Percentiles rank a stretch among this genome's conserved stretches.
Evolutionary conservation across 2,113 vertebrate species (phyloP).

Genomic region (Pavo muticus): DNA sequence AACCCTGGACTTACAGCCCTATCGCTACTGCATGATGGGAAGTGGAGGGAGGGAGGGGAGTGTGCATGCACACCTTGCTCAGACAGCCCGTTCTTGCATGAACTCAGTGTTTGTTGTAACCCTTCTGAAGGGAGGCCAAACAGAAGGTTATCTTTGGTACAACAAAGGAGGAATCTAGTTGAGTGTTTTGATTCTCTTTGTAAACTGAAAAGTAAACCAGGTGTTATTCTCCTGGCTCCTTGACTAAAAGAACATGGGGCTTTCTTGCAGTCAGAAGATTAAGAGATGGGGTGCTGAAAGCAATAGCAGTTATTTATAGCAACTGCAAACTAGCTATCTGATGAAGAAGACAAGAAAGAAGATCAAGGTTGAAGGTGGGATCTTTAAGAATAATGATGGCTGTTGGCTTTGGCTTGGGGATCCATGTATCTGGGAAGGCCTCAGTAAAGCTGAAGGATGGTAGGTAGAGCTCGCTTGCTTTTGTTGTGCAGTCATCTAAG

Average conservation of each 20-base stretch:
- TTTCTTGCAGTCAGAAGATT: background rate
- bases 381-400: background rate
- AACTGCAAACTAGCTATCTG: background rate
- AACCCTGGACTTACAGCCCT: slow-evolving; percentile 72
- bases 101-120: background rate
- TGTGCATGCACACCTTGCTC: slow-evolving; percentile 68
- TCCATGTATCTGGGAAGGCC: background rate
- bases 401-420: background rate
- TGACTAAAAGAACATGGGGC: background rate
- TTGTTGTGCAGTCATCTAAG: background rate
- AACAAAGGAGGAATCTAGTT: background rate
- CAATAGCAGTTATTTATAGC: background rate
- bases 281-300: background rate
- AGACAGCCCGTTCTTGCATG: slow-evolving; percentile 71
- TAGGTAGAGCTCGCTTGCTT: background rate
- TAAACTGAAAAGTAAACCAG: background rate
- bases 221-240: background rate
- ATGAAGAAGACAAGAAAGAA: background rate
- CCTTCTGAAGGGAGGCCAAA: background rate
- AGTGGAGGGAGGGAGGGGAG: slow-evolving; percentile 1
- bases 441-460: background rate
- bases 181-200: fast-evolving
- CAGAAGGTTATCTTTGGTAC: background rate
- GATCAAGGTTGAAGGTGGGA: background rate
- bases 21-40: slow-evolving; percentile 76